Evolutionary conservation across 2,113 vertebrate species (phyloP).

Genomic region (Microtus richardsoni): DNA sequence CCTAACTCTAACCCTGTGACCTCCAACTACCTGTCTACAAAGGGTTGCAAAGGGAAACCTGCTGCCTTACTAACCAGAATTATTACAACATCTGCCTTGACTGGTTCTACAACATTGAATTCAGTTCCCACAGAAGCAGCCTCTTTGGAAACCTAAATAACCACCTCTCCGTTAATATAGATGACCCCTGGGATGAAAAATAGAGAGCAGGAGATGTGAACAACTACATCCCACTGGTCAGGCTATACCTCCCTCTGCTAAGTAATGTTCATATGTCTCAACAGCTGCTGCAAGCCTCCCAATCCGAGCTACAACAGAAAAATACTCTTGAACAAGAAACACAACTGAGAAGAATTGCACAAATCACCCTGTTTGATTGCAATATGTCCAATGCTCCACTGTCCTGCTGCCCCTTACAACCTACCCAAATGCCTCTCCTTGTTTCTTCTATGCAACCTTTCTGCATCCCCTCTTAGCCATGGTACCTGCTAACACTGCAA

Average conservation of each 20-base stretch:
- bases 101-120: background rate
- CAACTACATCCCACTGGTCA: background rate
- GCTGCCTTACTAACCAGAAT: background rate
- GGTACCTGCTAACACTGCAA: background rate
- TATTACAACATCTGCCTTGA: background rate
- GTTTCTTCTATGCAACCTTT: background rate
- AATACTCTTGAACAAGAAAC: background rate
- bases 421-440: background rate
- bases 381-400: background rate
- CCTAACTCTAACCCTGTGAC: background rate
- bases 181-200: background rate
- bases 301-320: background rate
- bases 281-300: background rate
- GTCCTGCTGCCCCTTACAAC: background rate
- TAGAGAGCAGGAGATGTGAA: no score
- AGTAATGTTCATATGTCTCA: background rate
- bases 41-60: background rate
- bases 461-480: accelerated
- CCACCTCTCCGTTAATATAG: background rate
- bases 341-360: background rate
- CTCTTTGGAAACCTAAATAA: background rate
- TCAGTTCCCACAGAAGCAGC: background rate
- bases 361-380: background rate
- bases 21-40: background rate
- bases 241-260: background rate